Percentiles rank a stretch among this genome's conserved stretches.
Conservation (phyloP, 35 echinoderm and acorn worm genomes). For the Hemicentrotus pulcherrimus region DNA sequence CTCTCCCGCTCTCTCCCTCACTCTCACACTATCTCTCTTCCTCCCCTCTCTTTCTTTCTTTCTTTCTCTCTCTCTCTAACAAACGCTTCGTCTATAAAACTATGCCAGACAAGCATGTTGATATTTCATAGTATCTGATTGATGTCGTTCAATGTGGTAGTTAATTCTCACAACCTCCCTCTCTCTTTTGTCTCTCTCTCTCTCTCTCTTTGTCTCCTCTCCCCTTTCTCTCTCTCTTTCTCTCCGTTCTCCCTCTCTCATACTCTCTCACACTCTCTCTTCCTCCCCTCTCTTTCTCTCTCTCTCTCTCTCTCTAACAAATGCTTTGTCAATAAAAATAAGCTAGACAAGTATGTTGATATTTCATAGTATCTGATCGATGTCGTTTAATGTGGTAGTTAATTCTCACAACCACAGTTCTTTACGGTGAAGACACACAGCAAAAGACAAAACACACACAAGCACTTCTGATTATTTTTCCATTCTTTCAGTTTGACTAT, state of each 20-base stretch:
- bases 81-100: background rate
- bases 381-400: conserved; percentile 44
- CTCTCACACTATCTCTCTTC: background rate
- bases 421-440: conserved; percentile 43
- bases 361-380: conserved; percentile 36
- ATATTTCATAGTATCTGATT: conserved; percentile 33
- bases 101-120: background rate
- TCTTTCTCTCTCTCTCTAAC: background rate
- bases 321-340: background rate
- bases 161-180: background rate
- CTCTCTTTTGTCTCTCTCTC: background rate
- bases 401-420: background rate
- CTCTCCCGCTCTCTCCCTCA: background rate
- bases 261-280: background rate
- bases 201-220: background rate
- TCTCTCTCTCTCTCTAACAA: background rate
- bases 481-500: conserved; percentile 24
- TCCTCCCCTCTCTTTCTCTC: background rate
- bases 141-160: conserved; percentile 28
- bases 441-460: conserved; percentile 41
- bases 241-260: too few species aligned
- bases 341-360: background rate
- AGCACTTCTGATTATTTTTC: conserved; percentile 12
- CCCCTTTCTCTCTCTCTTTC: too few species aligned
- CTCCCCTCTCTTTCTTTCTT: background rate